Percentiles rank a stretch among this genome's conserved stretches.
These are phyloP conservation scores for Heliconius congener DNA, from an alignment of 1,140 invertebrate genomes.

Conservation along the genomic window DNA sequence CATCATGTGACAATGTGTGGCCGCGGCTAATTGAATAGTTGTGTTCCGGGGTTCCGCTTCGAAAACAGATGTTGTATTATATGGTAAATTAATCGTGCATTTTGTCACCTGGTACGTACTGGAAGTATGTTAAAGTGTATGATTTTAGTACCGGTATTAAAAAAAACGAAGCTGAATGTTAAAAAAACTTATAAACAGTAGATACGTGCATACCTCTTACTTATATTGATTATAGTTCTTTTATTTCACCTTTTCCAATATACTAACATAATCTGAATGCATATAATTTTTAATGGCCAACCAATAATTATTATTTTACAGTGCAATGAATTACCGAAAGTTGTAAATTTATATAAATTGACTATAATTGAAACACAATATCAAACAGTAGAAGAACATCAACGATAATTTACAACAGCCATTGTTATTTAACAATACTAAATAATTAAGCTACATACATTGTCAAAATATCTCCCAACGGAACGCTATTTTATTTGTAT, in stretches of 20 bases:
- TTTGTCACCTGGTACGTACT: conserved; percentile 4
- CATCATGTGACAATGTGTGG: conserved; percentile 37
- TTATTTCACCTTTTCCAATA: too few relatives aligned
- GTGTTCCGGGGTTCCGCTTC: conserved; percentile 38
- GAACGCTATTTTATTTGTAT: conserved; percentile 25
- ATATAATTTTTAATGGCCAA: too few relatives aligned
- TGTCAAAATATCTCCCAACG: conserved; percentile 44
- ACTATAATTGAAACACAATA: conserved; percentile 33
- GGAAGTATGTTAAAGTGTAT: background rate
- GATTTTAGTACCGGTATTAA: background rate
- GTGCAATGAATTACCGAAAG: background rate
- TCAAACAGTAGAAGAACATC: conserved; percentile 33
- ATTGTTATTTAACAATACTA: conserved; percentile 26
- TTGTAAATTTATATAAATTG: conserved; percentile 15
- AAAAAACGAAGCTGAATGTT: too few relatives aligned
- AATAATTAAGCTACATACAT: conserved; percentile 39
- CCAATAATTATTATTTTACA: background rate
- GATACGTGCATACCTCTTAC: background rate
- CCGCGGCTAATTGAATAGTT: conserved; percentile 50
- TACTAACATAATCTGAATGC: too few relatives aligned
- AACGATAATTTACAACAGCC: conserved; percentile 35
- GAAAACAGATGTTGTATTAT: conserved; percentile 28
- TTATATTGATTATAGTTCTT: background rate
- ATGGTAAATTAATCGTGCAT: conserved; percentile 25
- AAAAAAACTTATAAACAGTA: too few relatives aligned